Evolutionary conservation across 2,888 invertebrate genomes (phyloP), one percentile per base, ranked within the genome.

Genomic region (Aphodius granarius): DNA sequence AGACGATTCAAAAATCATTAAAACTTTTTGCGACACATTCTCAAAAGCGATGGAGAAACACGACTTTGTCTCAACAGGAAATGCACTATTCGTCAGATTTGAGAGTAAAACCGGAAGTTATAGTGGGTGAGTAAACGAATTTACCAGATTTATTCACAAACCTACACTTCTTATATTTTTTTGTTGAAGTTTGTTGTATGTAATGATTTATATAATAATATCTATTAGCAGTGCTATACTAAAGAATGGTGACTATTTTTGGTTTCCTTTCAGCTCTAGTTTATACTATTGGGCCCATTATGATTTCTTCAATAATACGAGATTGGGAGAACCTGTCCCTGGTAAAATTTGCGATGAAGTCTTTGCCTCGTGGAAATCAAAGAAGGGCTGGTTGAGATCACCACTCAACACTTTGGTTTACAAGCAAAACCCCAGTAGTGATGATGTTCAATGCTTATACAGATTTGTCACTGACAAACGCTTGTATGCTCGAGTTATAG

Each of bases 251-350:
- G 63, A 22, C 23, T 21, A 15, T n/a, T n/a, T n/a, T n/a, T n/a
- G n/a, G n/a, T 68, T 68, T 63, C 17, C 63, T 82, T 83, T n/a
- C 85, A 92, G 92, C 0, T 96, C 96, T n/a, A 96, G 96, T 0
- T 89, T 97, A 15, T 96, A 97, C 87, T 97, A 96, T 85, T 96
- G 96, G 96, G 96, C 96, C 0, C 96, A 96, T 85, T 97, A 96
- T 84, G 96, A 97, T 84, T 97, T 96, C 89, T 97, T 96, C 88
- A 96, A 97, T 86, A 95, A 96, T 83, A 96, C 95, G 0, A 92
- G 94, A 73, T 93, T 94, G 79, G 97, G 97, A 0, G 95, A 94
- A 79, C 93, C 94, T 0, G 94, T 96, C 0, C 91, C 91, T 0
- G 93, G 92, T 18, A 95, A 95, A 0, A 91, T 93, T 3, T 97